Evolutionary conservation across 2,797 vertebrate genomes (phyloP), one percentile per base, ranked within the genome.

Genomic region (Takifugu rubripes): DNA sequence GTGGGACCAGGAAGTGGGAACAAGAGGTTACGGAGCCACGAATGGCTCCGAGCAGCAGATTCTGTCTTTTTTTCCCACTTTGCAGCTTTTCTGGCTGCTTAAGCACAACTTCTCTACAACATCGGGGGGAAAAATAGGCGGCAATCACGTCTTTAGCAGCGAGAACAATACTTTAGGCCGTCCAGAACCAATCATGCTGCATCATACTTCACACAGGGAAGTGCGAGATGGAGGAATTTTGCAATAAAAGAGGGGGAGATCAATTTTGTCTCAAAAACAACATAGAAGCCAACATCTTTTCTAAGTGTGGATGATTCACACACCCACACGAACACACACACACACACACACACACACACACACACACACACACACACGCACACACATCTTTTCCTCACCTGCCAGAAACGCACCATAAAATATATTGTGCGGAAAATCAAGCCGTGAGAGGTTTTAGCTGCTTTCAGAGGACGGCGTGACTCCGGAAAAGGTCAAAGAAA

Each of bases 401-500:
- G 7, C 27, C 21, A 21, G 21, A 33, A 33, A 33, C 7, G 31
- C 31, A 33, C 31, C 9, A 10, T 67, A 36, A 58, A 73, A 68
- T 54, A 70, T 36, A 68, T 76, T 78, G 21, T 81, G 70, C 59
- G 70, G 3, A 54, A 59, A 59, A 59, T 59, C 59, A 55, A 14
- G 2, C 54, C 66, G 59, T 53, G 49, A 76, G 61, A 70, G 66
- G 68, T 66, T 79, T 75, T 55, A 77, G 60, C 62, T 72, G 68
- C 68, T 77, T 82, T 81, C 60, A 69, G 75, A 82, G 54, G 70
- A 67, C 69, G 60, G 49, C 33, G 40, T 7, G 55, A 79, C 74
- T 83, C 62, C 29, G 49, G 15, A 60, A 77, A 82, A 83, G 74
- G 75, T 82, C 69, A 80, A 45, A 62, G 36, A 84, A 75, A 72